Evolutionary conservation across 2,888 invertebrate genomes (phyloP).

Genomic region (Syritta pipiens): DNA sequence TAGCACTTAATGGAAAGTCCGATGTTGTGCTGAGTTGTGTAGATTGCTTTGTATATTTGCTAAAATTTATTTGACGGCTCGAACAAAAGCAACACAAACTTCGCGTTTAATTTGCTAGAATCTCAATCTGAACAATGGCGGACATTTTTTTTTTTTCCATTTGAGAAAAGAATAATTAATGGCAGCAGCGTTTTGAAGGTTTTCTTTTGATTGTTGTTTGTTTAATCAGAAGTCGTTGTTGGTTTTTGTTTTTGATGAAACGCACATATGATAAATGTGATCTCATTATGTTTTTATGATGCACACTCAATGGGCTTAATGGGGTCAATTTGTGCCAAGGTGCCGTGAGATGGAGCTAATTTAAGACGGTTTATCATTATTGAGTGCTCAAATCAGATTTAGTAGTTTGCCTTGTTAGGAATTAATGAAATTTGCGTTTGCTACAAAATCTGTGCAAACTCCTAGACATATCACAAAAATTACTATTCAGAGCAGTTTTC

Average conservation of each 20-base stretch:
- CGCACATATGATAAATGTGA: constrained; percentile 9
- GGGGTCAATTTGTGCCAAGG: neutral
- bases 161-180: constrained; percentile 32
- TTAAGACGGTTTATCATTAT: no score
- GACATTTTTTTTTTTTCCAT: neutral
- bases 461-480: no score
- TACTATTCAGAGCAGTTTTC: no score
- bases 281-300: neutral
- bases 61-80: constrained; percentile 5
- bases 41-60: neutral
- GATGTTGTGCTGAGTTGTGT: no score
- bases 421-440: no score
- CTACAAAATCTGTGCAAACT: no score
- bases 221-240: constrained; percentile 18
- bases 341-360: neutral
- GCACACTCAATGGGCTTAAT: neutral
- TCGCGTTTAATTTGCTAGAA: constrained; percentile 3
- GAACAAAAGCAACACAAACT: neutral
- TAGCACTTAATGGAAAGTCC: constrained; percentile 22
- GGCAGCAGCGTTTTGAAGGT: neutral
- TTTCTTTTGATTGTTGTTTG: neutral
- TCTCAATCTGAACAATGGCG: constrained; percentile 6
- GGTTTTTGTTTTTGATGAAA: constrained; percentile 11
- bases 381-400: no score
- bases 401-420: no score